Evolutionary conservation across 2,113 vertebrate species (phyloP).

Genomic region (Rafetus swinhoei): DNA sequence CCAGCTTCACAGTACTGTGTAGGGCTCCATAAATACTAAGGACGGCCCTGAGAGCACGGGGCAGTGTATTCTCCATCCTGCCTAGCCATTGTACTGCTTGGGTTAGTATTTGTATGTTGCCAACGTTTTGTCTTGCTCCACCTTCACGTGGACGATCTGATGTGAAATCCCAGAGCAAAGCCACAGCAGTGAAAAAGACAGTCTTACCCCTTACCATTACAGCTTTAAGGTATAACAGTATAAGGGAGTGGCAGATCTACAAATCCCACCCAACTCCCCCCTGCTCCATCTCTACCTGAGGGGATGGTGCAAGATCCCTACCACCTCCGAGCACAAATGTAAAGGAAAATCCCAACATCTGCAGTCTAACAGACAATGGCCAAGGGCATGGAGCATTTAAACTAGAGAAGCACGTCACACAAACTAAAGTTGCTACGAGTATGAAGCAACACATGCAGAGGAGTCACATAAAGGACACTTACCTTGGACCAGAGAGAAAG

Average conservation of each 20-base stretch:
- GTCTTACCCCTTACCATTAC: not conserved
- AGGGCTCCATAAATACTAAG: no score
- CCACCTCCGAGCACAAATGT: no score
- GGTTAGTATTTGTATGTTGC: not conserved
- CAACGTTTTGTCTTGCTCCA: not conserved
- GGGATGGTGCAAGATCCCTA: not conserved
- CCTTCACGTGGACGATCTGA: not conserved
- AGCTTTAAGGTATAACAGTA: not conserved
- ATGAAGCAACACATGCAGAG: not conserved
- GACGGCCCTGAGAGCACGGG: not conserved
- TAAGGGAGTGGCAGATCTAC: not conserved
- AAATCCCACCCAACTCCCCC: no score
- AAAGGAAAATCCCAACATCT: no score
- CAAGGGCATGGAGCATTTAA: not conserved
- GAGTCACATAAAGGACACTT: not conserved
- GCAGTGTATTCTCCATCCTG: not conserved
- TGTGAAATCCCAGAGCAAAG: not conserved
- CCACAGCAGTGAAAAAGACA: not conserved
- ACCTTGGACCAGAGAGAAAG: not conserved
- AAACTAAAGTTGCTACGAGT: not conserved
- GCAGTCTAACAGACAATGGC: no score
- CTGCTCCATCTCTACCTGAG: not conserved
- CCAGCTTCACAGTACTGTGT: no score
- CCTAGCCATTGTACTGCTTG: not conserved
- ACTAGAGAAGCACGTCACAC: not conserved